Conservation (phyloP, 1,140 invertebrate species). For the Caenorhabditis briggsae region DNA sequence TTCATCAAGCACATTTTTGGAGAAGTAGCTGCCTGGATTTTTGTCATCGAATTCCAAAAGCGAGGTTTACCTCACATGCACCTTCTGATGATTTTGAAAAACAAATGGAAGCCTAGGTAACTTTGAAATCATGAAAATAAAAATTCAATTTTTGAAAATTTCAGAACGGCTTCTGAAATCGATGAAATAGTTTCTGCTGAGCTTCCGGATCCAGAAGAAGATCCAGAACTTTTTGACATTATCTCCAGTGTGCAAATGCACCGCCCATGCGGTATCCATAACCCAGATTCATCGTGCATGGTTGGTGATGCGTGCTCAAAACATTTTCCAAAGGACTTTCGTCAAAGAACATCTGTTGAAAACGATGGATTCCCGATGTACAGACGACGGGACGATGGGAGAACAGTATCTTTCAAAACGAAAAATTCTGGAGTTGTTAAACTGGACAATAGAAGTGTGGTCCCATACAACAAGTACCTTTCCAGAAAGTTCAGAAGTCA, state of each 20-base stretch:
- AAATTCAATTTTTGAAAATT: background rate
- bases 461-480: background rate
- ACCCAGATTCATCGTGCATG: background rate
- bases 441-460: background rate
- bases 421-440: background rate
- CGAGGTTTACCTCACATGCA: slow-evolving; percentile 5
- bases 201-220: background rate
- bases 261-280: slow-evolving; percentile 16
- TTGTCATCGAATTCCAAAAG: slow-evolving; percentile 2
- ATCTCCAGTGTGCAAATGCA: slow-evolving; percentile 51
- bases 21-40: slow-evolving; percentile 60
- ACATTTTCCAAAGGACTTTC: background rate
- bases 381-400: background rate
- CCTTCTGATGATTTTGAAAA: background rate
- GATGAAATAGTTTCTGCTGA: background rate
- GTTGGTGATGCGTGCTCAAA: background rate
- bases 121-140: background rate
- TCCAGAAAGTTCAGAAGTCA: background rate
- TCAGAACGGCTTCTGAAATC: background rate
- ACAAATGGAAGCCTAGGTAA: background rate
- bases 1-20: slow-evolving; percentile 70
- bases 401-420: background rate
- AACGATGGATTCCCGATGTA: background rate
- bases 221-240: background rate
- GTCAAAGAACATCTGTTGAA: background rate